Conservation (phyloP, 2,888 invertebrate genomes). For the Xestia c-nigrum region DNA sequence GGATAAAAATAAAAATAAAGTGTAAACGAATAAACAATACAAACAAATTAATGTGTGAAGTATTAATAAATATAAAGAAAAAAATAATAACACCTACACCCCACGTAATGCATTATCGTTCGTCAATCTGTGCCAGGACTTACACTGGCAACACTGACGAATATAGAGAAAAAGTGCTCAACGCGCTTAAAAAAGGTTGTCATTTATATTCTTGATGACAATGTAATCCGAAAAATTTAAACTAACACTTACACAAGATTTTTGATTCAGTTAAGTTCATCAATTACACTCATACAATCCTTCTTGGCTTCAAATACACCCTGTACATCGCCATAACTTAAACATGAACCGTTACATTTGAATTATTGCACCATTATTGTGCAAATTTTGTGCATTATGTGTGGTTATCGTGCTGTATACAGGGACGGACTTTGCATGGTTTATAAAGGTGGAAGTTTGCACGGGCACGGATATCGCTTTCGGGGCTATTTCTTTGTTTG, state of each 20-base stretch:
- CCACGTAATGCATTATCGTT: too few relatives aligned
- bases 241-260: background rate
- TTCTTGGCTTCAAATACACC: slow-evolving; percentile 22
- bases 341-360: slow-evolving; percentile 60
- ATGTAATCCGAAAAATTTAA: background rate
- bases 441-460: slow-evolving; percentile 30
- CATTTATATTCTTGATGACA: too few relatives aligned
- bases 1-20: too few relatives aligned
- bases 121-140: too few relatives aligned
- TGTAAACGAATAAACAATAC: too few relatives aligned
- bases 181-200: too few relatives aligned
- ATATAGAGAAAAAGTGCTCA: too few relatives aligned
- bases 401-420: slow-evolving; percentile 59
- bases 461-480: slow-evolving; percentile 8
- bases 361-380: slow-evolving; percentile 67
- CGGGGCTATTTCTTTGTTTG: slow-evolving; percentile 23
- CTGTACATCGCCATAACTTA: slow-evolving; percentile 52
- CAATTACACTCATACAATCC: background rate
- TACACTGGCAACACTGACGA: too few relatives aligned
- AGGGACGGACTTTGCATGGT: slow-evolving; percentile 48
- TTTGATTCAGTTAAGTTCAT: background rate
- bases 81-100: too few relatives aligned
- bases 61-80: too few relatives aligned
- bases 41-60: too few relatives aligned
- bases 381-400: slow-evolving; percentile 68